phyloP scores from a whole-genome alignment of 2,888 invertebrate species.

The Dynastes maya region DNA sequence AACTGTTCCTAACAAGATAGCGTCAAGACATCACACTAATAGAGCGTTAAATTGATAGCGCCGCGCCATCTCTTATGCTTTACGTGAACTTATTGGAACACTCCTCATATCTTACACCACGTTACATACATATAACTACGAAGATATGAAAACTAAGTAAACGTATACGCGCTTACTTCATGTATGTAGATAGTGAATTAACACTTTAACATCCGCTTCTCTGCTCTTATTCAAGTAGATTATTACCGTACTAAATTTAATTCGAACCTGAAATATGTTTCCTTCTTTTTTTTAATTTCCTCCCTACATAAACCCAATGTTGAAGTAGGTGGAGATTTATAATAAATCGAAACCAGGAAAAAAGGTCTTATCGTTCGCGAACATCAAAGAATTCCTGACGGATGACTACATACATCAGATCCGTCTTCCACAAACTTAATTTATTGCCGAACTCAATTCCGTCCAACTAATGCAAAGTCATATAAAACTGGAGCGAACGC shows the following conservation, averaged over 20 bases:
- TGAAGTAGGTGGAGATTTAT: conserved; percentile 43
- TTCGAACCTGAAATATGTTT: not conserved
- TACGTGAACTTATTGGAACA: not conserved
- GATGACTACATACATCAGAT: conserved; percentile 52
- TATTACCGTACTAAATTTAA: conserved; percentile 5
- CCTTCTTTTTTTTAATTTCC: conserved; percentile 9
- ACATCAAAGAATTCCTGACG: conserved; percentile 46
- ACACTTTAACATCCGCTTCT: not conserved
- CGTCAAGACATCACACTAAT: no score
- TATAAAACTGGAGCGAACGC: conserved; percentile 50
- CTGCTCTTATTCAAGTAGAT: not conserved
- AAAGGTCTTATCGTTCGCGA: conserved; percentile 38
- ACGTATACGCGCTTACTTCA: no score
- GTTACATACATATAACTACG: no score
- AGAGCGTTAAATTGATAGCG: no score
- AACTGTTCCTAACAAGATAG: no score
- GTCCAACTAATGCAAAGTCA: conserved; percentile 53
- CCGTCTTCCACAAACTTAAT: conserved; percentile 60
- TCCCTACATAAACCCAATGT: not conserved
- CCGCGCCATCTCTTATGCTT: no score
- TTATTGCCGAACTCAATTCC: conserved; percentile 58
- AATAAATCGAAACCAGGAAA: conserved; percentile 32
- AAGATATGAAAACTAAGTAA: no score
- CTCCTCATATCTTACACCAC: no score
- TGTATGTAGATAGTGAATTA: not conserved